Percentiles rank a stretch among this genome's conserved stretches.
These are phyloP conservation scores for Nyctereutes procyonoides DNA, from an alignment of 2,113 vertebrate genomes.

Conservation along the genomic window DNA sequence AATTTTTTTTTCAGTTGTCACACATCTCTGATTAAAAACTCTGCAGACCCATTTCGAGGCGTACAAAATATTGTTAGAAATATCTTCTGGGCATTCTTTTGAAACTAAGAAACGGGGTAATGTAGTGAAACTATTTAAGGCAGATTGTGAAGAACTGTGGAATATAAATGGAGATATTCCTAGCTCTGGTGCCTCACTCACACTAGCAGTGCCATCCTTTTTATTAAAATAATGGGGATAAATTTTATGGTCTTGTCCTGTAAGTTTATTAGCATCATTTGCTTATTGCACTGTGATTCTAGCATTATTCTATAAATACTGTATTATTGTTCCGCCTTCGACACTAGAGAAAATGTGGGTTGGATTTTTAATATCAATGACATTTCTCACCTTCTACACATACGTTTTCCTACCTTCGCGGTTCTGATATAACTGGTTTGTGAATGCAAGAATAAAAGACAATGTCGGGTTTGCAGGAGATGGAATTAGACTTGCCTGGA, in stretches of 20 bases:
- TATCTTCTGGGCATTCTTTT: neutral
- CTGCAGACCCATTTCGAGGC: neutral
- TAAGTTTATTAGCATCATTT: neutral
- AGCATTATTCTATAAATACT: neutral
- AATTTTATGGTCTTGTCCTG: neutral
- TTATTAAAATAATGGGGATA: neutral
- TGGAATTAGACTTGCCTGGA: neutral
- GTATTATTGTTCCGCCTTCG: neutral
- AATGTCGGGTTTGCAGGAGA: neutral
- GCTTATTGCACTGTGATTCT: neutral
- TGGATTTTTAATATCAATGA: neutral
- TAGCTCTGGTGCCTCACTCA: neutral
- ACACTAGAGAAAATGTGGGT: neutral
- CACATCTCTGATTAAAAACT: constrained; percentile 31
- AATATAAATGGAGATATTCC: neutral
- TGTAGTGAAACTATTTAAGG: neutral
- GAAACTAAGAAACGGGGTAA: neutral
- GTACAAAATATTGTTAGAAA: neutral
- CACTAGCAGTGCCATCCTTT: neutral
- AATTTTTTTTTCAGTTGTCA: constrained; percentile 22
- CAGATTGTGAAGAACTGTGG: neutral
- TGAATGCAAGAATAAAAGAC: constrained; percentile 30
- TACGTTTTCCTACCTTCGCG: neutral
- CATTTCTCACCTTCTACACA: neutral
- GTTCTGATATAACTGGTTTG: neutral